Evolutionary conservation across 2,797 vertebrate species (phyloP).

Genomic region (Phrynocephalus guinanensis): DNA sequence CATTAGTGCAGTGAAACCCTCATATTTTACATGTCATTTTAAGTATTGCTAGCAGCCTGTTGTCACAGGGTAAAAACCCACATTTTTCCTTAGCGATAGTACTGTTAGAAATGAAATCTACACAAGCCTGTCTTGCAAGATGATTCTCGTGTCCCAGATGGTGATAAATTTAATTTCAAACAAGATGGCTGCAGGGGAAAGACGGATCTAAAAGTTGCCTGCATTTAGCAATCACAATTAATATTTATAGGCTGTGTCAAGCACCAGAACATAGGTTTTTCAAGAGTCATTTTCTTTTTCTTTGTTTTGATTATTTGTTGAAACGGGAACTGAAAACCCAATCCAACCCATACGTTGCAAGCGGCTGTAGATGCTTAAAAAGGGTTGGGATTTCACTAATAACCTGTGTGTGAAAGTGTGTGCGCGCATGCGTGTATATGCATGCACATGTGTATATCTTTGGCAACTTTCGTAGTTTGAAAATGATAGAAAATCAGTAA

Average conservation of each 20-base stretch:
- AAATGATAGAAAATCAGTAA: neutral
- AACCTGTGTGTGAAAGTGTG: no score
- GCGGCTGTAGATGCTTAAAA: neutral
- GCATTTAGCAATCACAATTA: conserved; percentile 34
- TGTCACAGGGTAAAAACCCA: conserved; percentile 27
- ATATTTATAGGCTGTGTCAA: conserved; percentile 42
- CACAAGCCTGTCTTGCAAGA: conserved; percentile 13
- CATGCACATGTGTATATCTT: neutral
- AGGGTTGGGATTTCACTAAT: neutral
- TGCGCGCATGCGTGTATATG: no score
- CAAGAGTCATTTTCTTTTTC: neutral
- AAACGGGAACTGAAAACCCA: neutral
- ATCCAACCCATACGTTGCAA: neutral
- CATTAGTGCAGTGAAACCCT: conserved; percentile 19
- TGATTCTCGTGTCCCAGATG: conserved; percentile 39
- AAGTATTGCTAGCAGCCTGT: conserved; percentile 33
- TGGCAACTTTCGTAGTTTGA: neutral
- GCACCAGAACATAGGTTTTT: conserved; percentile 1
- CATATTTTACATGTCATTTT: conserved; percentile 34
- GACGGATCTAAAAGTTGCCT: conserved; percentile 23
- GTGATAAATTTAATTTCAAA: conserved; percentile 46
- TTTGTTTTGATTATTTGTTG: neutral
- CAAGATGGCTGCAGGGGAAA: conserved; percentile 38
- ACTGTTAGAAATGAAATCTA: conserved; percentile 33
- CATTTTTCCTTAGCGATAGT: conserved; percentile 26